Conservation (phyloP, 1,140 invertebrate species). For the Papilio aristodemus region DNA sequence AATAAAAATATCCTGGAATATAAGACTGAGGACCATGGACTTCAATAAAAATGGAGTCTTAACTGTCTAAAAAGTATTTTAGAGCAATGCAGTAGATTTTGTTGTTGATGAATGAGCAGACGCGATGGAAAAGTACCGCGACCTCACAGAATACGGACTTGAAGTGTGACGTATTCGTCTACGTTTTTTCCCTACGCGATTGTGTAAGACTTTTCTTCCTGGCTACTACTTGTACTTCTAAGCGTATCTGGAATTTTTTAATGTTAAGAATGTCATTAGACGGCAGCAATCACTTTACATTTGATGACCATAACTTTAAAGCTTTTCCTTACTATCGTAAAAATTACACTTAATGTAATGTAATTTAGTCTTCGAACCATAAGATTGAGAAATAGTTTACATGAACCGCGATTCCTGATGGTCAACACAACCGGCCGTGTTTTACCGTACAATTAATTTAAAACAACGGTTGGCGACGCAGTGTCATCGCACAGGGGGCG, state of each 20-base stretch:
- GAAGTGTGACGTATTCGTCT: not conserved
- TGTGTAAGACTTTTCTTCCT: not conserved
- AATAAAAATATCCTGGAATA: too few species aligned
- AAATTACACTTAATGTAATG: too few species aligned
- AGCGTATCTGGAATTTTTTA: too few species aligned
- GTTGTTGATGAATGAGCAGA: not conserved
- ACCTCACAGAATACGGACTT: not conserved
- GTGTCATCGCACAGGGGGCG: slow-evolving; percentile 32
- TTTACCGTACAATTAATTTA: not conserved
- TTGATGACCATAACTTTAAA: too few species aligned
- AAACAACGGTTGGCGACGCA: slow-evolving; percentile 1
- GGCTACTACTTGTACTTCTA: not conserved
- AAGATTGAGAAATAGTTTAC: too few species aligned
- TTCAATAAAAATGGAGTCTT: not conserved
- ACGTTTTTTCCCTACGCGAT: not conserved
- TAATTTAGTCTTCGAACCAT: too few species aligned
- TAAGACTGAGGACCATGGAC: too few species aligned
- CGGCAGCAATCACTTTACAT: too few species aligned
- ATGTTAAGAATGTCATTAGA: too few species aligned
- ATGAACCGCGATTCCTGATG: not conserved
- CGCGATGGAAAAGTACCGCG: not conserved
- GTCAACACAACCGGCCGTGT: not conserved
- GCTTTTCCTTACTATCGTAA: too few species aligned
- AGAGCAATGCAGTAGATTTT: not conserved
- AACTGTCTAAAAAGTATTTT: not conserved